These are phyloP conservation scores for Centrocercus urophasianus DNA, from an alignment of 2,113 vertebrate genomes.

Conservation along the genomic window DNA sequence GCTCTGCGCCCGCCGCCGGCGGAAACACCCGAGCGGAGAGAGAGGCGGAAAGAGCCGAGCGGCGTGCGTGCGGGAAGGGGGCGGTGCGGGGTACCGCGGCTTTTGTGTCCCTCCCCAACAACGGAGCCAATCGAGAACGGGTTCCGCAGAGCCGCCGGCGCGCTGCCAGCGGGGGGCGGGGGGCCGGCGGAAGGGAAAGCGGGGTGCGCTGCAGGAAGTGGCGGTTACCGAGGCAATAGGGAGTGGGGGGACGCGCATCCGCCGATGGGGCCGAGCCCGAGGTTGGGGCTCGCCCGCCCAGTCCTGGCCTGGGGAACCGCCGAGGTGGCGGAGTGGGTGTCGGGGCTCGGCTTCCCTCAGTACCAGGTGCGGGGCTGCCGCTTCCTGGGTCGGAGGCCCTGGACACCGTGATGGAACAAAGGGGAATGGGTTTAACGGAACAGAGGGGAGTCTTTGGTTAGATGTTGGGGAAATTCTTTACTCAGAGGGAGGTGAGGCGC, in stretches of 20 bases:
- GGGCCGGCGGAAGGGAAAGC: neutral
- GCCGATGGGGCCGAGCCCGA: neutral
- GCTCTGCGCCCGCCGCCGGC: neutral
- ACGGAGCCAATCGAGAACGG: neutral
- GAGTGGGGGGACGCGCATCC: neutral
- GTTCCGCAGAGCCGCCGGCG: neutral
- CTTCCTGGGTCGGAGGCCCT: neutral
- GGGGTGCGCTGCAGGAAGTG: neutral
- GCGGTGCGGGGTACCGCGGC: neutral
- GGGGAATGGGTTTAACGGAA: too few relatives aligned
- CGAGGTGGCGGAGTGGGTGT: slow-evolving; percentile 78
- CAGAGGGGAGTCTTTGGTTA: too few relatives aligned
- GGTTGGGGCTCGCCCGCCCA: neutral
- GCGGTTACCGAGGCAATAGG: slow-evolving; percentile 32
- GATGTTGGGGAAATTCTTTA: too few relatives aligned
- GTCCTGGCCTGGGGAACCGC: slow-evolving; percentile 57
- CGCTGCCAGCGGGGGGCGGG: too few relatives aligned
- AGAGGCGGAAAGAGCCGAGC: neutral
- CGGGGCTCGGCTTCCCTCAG: slow-evolving; percentile 74
- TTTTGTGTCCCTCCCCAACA: neutral
- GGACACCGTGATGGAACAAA: too few relatives aligned
- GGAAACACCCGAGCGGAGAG: neutral
- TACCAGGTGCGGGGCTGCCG: slow-evolving; percentile 72
- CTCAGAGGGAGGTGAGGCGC: too few relatives aligned
- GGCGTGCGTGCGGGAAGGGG: neutral